phyloP scores from a whole-genome alignment of 2,888 invertebrate genomes.

The Philopedon plagiatum region DNA sequence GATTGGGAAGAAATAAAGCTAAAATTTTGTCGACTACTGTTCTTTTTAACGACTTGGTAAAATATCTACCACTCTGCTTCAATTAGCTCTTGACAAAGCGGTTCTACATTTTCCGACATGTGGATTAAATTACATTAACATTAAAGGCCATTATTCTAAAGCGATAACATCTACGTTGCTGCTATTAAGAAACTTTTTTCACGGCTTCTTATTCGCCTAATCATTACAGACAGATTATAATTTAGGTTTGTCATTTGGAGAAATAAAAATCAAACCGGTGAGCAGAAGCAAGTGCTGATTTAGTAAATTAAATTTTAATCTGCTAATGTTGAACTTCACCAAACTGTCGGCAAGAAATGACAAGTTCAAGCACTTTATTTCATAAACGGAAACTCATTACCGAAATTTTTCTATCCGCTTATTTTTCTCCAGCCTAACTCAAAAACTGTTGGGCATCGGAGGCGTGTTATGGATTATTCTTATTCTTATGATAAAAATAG shows the following conservation, averaged over 20 bases:
- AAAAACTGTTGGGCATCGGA: too few relatives aligned
- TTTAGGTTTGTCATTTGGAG: slow-evolving; percentile 14
- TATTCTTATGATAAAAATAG: too few relatives aligned
- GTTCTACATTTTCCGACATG: slow-evolving; percentile 30
- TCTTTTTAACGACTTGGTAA: too few relatives aligned
- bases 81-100: slow-evolving; percentile 24
- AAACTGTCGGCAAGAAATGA: too few relatives aligned
- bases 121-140: slow-evolving; percentile 31
- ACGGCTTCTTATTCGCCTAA: neutral
- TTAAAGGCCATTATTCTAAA: slow-evolving; percentile 25
- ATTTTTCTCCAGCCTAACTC: too few relatives aligned
- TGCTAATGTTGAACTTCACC: too few relatives aligned
- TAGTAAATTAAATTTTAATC: slow-evolving; percentile 15
- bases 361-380: neutral
- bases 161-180: slow-evolving; percentile 3
- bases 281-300: slow-evolving; percentile 19
- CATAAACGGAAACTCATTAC: too few relatives aligned
- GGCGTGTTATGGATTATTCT: too few relatives aligned
- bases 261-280: neutral
- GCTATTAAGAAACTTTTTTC: slow-evolving; percentile 11
- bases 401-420: too few relatives aligned
- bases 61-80: neutral
- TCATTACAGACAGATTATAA: slow-evolving; percentile 16
- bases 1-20: too few relatives aligned
- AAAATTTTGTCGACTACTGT: too few relatives aligned